phyloP scores from a whole-genome alignment of 1,140 invertebrate species.

The Papilio polyxenes region DNA sequence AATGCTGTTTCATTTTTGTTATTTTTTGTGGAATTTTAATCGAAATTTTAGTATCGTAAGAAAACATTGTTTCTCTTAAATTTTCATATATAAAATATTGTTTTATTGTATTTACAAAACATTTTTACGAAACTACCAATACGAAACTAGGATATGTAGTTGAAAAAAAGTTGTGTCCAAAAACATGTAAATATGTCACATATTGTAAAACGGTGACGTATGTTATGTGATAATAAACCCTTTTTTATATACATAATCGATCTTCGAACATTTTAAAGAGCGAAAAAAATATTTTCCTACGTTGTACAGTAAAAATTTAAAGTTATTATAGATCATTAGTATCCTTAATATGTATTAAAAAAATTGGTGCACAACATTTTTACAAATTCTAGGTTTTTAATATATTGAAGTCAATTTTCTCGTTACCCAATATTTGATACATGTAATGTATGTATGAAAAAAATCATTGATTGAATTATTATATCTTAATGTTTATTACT shows the following conservation, averaged over 20 bases:
- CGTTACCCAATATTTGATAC: conserved; percentile 65
- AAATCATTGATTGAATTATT: conserved; percentile 57
- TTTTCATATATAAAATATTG: neutral
- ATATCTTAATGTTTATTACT: conserved; percentile 55
- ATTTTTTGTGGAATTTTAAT: conserved; percentile 27
- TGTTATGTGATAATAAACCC: conserved; percentile 10
- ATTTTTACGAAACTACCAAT: conserved; percentile 25
- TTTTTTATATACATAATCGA: conserved; percentile 32
- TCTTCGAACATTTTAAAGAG: conserved; percentile 21
- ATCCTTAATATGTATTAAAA: conserved; percentile 37
- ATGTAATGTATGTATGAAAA: conserved; percentile 47
- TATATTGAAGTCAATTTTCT: conserved; percentile 76
- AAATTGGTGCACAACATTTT: conserved; percentile 60
- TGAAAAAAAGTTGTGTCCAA: conserved; percentile 31
- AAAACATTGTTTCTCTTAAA: conserved; percentile 23
- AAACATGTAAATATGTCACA: conserved; percentile 35
- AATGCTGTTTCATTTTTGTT: conserved; percentile 17
- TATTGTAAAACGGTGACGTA: conserved; percentile 37
- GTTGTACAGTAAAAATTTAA: conserved; percentile 28
- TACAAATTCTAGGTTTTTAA: conserved; percentile 61
- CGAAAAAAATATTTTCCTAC: conserved; percentile 37
- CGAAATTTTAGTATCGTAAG: conserved; percentile 2
- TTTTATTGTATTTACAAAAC: conserved; percentile 29
- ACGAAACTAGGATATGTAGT: conserved; percentile 25
- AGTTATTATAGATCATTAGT: conserved; percentile 31